Conservation (phyloP, 2,113 vertebrate genomes). For the Caloenas nicobarica region DNA sequence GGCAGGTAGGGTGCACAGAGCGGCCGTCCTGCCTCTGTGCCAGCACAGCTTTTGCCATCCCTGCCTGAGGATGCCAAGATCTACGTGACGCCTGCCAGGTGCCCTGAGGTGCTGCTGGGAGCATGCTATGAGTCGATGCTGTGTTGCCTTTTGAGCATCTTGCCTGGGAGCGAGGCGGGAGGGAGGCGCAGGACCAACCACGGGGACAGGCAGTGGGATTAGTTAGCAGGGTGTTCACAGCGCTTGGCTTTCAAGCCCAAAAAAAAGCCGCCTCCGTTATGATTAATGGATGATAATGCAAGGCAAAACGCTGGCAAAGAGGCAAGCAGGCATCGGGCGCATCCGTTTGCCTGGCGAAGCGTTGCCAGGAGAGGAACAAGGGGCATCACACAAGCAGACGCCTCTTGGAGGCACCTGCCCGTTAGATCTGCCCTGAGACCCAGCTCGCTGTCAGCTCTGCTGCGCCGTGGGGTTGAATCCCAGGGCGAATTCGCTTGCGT, state of each 20-base stretch:
- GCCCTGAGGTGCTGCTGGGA: background rate
- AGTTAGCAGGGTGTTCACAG: conserved; percentile 3
- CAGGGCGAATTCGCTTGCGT: background rate
- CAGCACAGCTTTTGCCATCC: background rate
- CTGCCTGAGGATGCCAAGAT: background rate
- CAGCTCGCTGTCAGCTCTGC: too few species aligned
- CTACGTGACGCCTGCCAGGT: background rate
- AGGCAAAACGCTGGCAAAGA: background rate
- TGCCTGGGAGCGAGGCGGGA: background rate
- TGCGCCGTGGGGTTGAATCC: too few species aligned
- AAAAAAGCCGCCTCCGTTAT: background rate
- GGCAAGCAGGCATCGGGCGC: background rate
- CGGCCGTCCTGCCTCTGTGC: rapidly evolving
- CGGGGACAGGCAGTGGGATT: background rate
- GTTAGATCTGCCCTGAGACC: too few species aligned
- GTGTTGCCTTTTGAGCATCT: background rate
- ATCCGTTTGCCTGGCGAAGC: background rate
- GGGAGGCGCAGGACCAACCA: background rate
- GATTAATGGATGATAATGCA: background rate
- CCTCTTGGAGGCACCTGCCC: background rate
- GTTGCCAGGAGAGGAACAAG: background rate
- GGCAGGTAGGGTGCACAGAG: background rate
- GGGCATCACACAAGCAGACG: background rate
- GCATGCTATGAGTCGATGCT: background rate
- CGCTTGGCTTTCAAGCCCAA: background rate